These are phyloP conservation scores for Isurus oxyrinchus DNA, from an alignment of 2,113 vertebrate genomes.

Conservation along the genomic window DNA sequence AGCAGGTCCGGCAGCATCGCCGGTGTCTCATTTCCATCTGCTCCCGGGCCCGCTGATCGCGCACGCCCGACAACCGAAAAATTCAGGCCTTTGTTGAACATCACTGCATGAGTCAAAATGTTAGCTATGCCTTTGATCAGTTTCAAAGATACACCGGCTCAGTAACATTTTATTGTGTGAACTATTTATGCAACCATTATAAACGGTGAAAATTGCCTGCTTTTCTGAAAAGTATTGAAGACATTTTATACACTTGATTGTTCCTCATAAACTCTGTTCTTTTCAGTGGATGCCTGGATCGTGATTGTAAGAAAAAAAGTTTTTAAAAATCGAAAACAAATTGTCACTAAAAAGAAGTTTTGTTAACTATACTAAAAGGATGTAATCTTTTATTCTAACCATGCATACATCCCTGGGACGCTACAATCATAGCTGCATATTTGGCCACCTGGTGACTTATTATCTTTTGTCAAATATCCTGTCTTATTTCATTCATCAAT, in stretches of 20 bases:
- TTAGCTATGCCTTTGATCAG: no score
- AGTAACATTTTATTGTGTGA: no score
- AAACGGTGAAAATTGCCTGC: no score
- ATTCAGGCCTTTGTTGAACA: no score
- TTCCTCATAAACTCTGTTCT: neutral
- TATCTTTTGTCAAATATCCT: neutral
- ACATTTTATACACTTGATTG: neutral
- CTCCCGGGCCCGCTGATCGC: no score
- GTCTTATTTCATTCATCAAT: neutral
- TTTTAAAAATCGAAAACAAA: neutral
- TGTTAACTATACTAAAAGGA: neutral
- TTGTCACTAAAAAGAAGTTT: neutral
- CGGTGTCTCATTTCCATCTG: no score
- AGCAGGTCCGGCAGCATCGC: no score
- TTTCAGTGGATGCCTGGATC: neutral
- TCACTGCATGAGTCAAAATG: no score
- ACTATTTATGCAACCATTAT: no score
- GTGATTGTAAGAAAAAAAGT: neutral
- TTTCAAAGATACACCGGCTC: no score
- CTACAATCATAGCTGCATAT: neutral
- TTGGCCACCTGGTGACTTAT: neutral
- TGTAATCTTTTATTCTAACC: neutral
- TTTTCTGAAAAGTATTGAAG: no score
- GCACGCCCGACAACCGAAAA: no score
- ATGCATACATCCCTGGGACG: neutral